Conservation (phyloP, 2,797 vertebrate genomes). For the Sphenodon punctatus region DNA sequence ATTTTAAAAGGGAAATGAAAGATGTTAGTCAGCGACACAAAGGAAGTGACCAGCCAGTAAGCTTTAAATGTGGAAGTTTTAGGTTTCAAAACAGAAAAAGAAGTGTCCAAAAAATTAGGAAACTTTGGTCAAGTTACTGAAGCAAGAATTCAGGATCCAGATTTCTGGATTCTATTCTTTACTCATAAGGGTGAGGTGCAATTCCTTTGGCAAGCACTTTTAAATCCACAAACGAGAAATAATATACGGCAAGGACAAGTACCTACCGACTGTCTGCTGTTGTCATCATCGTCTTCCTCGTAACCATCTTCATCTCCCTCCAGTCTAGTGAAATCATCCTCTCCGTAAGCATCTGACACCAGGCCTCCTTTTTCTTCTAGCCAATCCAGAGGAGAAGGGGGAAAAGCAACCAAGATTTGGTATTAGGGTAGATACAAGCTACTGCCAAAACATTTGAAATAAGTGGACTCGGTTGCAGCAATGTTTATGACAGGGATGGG, state of each 20-base stretch:
- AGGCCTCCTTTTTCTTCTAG: constrained; percentile 82
- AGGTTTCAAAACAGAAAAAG: neutral
- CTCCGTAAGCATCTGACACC: constrained; percentile 89
- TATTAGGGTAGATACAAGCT: neutral
- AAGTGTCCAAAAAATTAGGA: accelerated
- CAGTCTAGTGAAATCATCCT: constrained; percentile 84
- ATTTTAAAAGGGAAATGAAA: too few species aligned
- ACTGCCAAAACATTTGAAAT: neutral
- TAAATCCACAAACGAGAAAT: neutral
- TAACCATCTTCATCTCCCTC: constrained; percentile 82
- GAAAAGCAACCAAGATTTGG: neutral
- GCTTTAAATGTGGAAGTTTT: neutral
- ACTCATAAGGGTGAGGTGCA: neutral
- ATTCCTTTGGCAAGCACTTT: neutral
- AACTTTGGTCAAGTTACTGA: neutral
- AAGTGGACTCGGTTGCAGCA: too few species aligned
- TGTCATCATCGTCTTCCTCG: constrained; percentile 89
- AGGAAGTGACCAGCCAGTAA: neutral
- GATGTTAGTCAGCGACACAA: neutral
- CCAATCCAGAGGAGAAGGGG: neutral
- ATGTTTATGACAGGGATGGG: too few species aligned
- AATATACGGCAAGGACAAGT: neutral
- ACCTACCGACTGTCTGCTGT: constrained; percentile 91
- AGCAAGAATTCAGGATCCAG: neutral
- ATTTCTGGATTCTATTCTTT: accelerated